Conservation (phyloP, 2,888 invertebrate genomes). For the Diarsia brunnea region DNA sequence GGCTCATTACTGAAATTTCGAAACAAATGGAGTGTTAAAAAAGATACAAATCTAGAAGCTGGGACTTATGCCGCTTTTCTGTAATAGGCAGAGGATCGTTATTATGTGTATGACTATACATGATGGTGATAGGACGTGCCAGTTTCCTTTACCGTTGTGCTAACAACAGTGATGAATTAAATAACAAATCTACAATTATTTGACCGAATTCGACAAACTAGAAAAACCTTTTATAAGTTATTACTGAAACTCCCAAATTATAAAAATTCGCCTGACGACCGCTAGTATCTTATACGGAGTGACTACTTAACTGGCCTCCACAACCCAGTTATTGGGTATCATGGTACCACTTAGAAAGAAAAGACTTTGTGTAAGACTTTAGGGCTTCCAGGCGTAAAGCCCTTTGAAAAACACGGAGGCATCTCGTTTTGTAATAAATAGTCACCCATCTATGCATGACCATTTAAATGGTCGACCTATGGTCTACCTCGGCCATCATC, state of each 20-base stretch:
- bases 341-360: no score
- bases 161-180: not conserved
- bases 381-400: no score
- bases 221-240: no score
- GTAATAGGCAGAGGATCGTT: not conserved
- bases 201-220: no score
- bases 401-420: not conserved
- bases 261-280: no score
- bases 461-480: no score
- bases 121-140: not conserved
- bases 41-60: not conserved
- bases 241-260: no score
- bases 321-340: no score
- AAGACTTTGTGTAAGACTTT: no score
- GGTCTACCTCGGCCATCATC: not conserved
- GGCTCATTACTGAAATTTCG: slow-evolving; percentile 31
- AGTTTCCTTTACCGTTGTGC: not conserved
- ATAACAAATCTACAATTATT: no score
- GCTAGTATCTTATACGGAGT: no score
- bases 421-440: not conserved
- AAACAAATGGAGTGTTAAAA: not conserved
- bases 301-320: no score
- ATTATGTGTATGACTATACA: not conserved
- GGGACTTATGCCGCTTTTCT: not conserved
- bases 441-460: not conserved